These are phyloP conservation scores for Alligator sinensis DNA, from an alignment of 2,113 vertebrate genomes.

Conservation along the genomic window DNA sequence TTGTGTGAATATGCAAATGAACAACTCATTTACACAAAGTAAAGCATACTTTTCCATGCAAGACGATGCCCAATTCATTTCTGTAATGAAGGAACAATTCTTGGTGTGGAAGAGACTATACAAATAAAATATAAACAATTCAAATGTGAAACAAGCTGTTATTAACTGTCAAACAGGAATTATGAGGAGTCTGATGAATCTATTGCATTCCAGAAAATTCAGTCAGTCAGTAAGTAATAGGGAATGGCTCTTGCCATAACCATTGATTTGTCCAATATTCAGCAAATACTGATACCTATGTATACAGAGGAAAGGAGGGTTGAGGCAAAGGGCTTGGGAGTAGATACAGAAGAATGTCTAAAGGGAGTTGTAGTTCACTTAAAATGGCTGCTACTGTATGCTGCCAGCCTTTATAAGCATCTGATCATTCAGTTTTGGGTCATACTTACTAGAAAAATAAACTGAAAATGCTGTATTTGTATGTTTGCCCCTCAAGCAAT, in stretches of 20 bases:
- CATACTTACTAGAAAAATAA: not conserved
- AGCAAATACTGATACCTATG: not conserved
- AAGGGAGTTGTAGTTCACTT: not conserved
- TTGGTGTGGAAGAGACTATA: not conserved
- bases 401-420: not conserved
- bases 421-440: not conserved
- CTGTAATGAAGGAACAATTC: not conserved
- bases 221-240: not conserved
- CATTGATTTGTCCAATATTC: no score
- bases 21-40: not conserved
- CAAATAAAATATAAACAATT: slow-evolving; percentile 23
- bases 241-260: not conserved
- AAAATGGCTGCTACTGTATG: not conserved
- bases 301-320: not conserved
- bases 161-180: not conserved
- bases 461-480: not conserved
- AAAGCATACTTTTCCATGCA: not conserved
- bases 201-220: not conserved
- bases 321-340: not conserved
- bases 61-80: not conserved
- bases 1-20: not conserved
- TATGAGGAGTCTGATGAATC: not conserved
- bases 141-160: not conserved
- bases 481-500: not conserved
- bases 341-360: not conserved